These are phyloP conservation scores for Tenrec ecaudatus DNA, from an alignment of 2,113 vertebrate genomes.

Conservation along the genomic window DNA sequence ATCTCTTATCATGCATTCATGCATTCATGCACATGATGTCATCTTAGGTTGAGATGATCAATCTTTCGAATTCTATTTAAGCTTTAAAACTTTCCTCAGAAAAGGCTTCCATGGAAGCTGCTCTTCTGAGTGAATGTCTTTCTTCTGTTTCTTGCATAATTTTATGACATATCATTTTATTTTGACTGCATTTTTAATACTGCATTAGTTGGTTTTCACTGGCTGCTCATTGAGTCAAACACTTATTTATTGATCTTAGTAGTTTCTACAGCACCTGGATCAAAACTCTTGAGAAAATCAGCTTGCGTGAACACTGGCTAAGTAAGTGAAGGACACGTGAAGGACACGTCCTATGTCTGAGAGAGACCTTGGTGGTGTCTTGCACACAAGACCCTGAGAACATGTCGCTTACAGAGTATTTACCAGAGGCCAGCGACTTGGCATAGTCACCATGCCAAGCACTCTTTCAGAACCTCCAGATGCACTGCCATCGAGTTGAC, in stretches of 20 bases:
- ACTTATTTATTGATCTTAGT: not conserved
- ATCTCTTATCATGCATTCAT: not conserved
- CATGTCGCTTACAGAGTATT: not conserved
- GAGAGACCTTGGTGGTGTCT: not conserved
- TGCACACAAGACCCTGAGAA: not conserved
- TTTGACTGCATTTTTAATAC: not conserved
- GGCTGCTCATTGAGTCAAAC: conserved; percentile 3
- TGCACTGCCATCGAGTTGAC: no score
- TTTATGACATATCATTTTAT: not conserved
- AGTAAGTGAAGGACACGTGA: not conserved
- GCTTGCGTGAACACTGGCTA: not conserved
- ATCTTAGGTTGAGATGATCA: not conserved
- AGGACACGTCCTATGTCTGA: not conserved
- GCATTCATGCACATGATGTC: not conserved
- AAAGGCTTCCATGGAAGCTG: not conserved
- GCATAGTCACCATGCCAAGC: not conserved
- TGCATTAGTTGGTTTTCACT: conserved; percentile 31
- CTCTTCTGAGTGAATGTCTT: conserved; percentile 9
- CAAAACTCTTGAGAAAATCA: not conserved
- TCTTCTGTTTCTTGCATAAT: not conserved
- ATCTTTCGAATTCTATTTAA: not conserved
- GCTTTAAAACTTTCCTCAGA: conserved; percentile 3
- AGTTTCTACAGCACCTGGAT: not conserved
- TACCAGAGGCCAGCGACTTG: not conserved
- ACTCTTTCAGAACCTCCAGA: no score